Base-by-base conservation (phyloP, 2,797 vertebrate species). In the Decapterus maruadsi region DNA sequence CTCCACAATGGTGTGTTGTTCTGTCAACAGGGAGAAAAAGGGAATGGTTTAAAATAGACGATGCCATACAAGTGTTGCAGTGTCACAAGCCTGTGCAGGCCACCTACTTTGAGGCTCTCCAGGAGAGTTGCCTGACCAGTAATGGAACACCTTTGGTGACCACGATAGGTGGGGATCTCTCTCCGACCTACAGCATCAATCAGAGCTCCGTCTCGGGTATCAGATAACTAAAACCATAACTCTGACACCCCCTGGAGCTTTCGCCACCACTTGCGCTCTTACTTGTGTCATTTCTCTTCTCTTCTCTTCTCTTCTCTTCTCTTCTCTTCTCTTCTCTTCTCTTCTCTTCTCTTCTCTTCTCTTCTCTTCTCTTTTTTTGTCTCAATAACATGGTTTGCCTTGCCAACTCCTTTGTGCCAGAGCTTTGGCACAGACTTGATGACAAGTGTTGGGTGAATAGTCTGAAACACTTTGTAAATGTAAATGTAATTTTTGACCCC, bases 21-120 rank as follows among this genome's bases (percentile, higher is more conserved):
- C 72, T 90, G 56, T 90, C 85, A 59, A 67, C 95, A 99, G 98
- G 98, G 93, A 97, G 98, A 93, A 99, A 99, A 96, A 96, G 98
- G 95, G 97, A 98, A 93, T 99, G 98, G 98, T 99, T 99, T 95
- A 98, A 97, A 94, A 96, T 97, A 91, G 97, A 98, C 90, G 98
- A 99, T 85, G 98, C 98, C 93, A 94, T 98, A 67, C 95, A 94
- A 94, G 96, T 98, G 95, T 95, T 99, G 95, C 96, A 93, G 95
- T 96, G 94, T 95, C 97, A 99, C 93, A 99, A 99, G 94, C 98
- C 98, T 0, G 98, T 99, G 91, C 98, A 99, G 94, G 98, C 98
- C 80, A 98, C 97, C 0, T 99, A 99, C 93, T 98, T 99, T 75
- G 93, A 97, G 89, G 97, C 97, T 72, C 93, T 99, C 90, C 95